Evolutionary conservation across 1,140 invertebrate species (phyloP), one percentile per base, ranked within the genome.

Genomic region (Musca domestica): DNA sequence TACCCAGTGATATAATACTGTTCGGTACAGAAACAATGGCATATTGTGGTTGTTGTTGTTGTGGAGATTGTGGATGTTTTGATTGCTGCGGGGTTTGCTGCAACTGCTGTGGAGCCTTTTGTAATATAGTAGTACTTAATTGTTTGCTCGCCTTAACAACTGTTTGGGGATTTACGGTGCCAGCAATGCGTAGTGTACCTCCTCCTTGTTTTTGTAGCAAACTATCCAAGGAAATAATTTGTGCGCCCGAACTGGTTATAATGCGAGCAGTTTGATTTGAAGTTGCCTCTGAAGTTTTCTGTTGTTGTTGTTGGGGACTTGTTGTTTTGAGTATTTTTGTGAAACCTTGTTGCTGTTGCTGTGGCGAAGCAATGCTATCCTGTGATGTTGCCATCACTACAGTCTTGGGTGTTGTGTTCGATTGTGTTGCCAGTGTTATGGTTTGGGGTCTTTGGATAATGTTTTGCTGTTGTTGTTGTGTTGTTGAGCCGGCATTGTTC

Each of bases 171-270:
- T 41, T 41, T 17, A 5, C 56, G 17, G 76, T 74, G 15, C 80
- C 78, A 19, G 83, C 78, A 22, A 83, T 78, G 64, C 58, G 22
- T 30, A 84, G 70, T 25, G 83, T 82, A 65, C 81, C 77, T 66
- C 80, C 81, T 66, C 80, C 81, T 67, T 87, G 86, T 71, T 89
- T 88, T 3, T 87, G 85, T 5, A 90, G 71, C 15, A 90, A 72
- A 81, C 85, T 88, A 73, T 90, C 89, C n/a, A 90, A 85, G 0
- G 88, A 88, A 10, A 90, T 87, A 4, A 90, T 83, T 67, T 90
- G 88, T 1, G 86, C 87, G 2, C 85, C 83, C 2, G 84, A 82
- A 71, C 64, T 66, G 9, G 58, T 65, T 4, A 67, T 20, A n/a
- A 67, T 34, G 3, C 66, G 49, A 19, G 70, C 49, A 14, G 23